Conservation (phyloP, 2,113 vertebrate species). For the Diadophis punctatus region DNA sequence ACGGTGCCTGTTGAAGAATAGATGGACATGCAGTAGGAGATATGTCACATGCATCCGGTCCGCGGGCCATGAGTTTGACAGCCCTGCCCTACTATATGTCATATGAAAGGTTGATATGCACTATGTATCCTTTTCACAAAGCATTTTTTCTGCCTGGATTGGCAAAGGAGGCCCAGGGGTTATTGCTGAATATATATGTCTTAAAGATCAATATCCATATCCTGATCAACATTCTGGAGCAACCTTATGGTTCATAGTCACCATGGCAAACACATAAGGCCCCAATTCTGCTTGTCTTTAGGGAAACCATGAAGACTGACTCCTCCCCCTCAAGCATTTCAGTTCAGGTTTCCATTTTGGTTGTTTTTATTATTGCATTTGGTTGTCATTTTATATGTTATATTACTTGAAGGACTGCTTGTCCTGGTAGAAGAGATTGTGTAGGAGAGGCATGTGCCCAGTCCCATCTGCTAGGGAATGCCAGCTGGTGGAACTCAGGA, state of each 20-base stretch:
- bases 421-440: neutral
- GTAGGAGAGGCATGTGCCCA: neutral
- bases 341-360: neutral
- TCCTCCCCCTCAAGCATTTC: neutral
- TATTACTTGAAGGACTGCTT: neutral
- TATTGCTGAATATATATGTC: neutral
- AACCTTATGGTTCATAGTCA: neutral
- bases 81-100: neutral
- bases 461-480: neutral
- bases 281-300: neutral
- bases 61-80: too few species aligned
- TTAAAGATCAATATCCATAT: neutral
- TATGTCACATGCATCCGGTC: neutral
- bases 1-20: neutral
- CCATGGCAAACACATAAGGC: neutral
- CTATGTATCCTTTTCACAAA: neutral
- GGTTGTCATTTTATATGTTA: neutral
- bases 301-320: neutral
- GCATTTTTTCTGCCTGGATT: neutral
- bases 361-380: neutral
- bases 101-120: neutral
- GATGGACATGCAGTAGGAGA: neutral
- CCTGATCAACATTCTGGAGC: neutral
- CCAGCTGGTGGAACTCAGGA: neutral
- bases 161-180: neutral